Base-by-base conservation (phyloP, 2,797 vertebrate species). In the Streptopelia turtur region DNA sequence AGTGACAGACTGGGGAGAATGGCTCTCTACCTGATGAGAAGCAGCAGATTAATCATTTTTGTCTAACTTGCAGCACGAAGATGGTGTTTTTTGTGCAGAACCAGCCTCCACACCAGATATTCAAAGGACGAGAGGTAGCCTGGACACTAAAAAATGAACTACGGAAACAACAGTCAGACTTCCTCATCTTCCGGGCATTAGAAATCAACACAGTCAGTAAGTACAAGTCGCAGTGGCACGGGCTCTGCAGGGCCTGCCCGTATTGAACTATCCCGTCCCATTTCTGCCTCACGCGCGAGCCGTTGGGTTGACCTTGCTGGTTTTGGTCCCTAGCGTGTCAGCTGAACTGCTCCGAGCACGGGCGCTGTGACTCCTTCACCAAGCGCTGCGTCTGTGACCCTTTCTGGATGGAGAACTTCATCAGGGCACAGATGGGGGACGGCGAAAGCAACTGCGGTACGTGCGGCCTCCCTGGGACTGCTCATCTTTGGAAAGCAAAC, bases 341-440 rank as follows among this genome's bases (percentile, higher is more conserved):
- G 98, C 95, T 99, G 90, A 99, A 99, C 98, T 99, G 99, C 97
- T 99, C 99, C 0, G 96, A 98, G 89, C 99, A 99, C 4, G 99
- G 99, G 4, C 99, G 98, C 91, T 99, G 99, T 2, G 98, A 99
- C 96, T 98, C 99, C 1, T 99, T 99, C 97, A 99, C 99, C 39
- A 99, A 99, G 31, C 98, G 98, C 63, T 99, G 99, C 6, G 84
- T 99, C 96, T 99, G 99, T 18, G 99, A 99, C 76, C 99, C 99
- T 0, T 99, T 99, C 97, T 99, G 99, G 99, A 99, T 99, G 99
- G 99, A 99, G 98, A 99, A 99, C 97, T 99, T 99, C 95, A 96
- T 99, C 97, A 98, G 98, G 95, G 97, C 98, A 89, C 98, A 99
- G 96, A 97, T 99, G 55, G 99, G 98, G 14, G 99, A 99, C 1